Conservation (phyloP, 1,140 invertebrate genomes). For the Psilanteris sp. region DNA sequence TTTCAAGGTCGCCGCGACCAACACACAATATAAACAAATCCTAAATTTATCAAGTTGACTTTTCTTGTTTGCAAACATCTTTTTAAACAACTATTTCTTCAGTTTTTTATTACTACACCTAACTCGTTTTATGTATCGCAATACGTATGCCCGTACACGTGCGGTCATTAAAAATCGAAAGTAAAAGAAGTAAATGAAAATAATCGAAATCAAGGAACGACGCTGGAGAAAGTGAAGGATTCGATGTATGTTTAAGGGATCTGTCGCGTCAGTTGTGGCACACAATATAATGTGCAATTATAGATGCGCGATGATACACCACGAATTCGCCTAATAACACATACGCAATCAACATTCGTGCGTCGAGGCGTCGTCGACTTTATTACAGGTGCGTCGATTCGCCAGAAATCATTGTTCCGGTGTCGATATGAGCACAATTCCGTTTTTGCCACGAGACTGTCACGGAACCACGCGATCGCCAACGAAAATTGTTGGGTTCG, state of each 20-base stretch:
- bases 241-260: slow-evolving; percentile 21
- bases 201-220: not conserved
- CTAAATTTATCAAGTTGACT: too few species aligned
- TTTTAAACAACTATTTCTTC: too few species aligned
- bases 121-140: too few species aligned
- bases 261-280: slow-evolving; percentile 53
- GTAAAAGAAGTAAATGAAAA: too few species aligned
- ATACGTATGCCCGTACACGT: too few species aligned
- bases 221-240: slow-evolving; percentile 5
- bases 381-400: slow-evolving; percentile 46
- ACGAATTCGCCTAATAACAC: slow-evolving; percentile 46
- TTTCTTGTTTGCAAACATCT: too few species aligned
- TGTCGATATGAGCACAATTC: slow-evolving; percentile 51
- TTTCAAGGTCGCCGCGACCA: too few species aligned
- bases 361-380: slow-evolving; percentile 29
- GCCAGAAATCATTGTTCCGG: slow-evolving; percentile 51
- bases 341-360: slow-evolving; percentile 32
- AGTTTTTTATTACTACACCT: too few species aligned
- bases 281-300: slow-evolving; percentile 51
- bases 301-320: slow-evolving; percentile 39
- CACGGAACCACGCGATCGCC: slow-evolving; percentile 36
- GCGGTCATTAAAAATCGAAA: too few species aligned
- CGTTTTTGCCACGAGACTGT: slow-evolving; percentile 41
- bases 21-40: too few species aligned
- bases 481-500: slow-evolving; percentile 55